A percentile compares a stretch with the other conserved stretches of the same genome.
Conservation (phyloP, 2,797 vertebrate species). For the Bovichtus diacanthus region DNA sequence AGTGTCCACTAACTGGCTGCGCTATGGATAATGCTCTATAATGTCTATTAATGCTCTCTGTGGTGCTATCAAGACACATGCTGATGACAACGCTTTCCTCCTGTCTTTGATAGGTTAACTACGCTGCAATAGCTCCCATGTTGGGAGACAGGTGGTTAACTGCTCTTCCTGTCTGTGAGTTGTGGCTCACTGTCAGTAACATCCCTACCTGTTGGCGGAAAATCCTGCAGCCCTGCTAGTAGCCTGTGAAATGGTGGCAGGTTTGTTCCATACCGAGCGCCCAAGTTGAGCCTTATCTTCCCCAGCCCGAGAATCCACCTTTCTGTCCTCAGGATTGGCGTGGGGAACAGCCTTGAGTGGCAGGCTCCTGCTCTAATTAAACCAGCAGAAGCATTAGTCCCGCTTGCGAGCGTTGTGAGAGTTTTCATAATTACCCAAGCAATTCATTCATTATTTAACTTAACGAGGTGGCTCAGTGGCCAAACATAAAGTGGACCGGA, state of each 20-base stretch:
- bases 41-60: constrained; percentile 55
- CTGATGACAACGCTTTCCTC: constrained; percentile 54
- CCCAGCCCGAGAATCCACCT: constrained; percentile 51
- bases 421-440: constrained; percentile 82
- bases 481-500: constrained; percentile 68
- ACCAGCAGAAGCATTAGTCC: constrained; percentile 81
- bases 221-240: constrained; percentile 27
- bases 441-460: constrained; percentile 82
- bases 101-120: constrained; percentile 60
- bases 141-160: constrained; percentile 63
- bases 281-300: constrained; percentile 64
- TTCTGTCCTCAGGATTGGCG: constrained; percentile 64
- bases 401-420: constrained; percentile 74
- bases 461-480: constrained; percentile 77
- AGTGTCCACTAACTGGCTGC: constrained; percentile 53
- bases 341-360: constrained; percentile 74
- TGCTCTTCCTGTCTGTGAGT: constrained; percentile 35
- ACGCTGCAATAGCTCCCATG: constrained; percentile 44
- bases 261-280: constrained; percentile 39
- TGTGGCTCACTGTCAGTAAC: constrained; percentile 34
- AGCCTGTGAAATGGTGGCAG: constrained; percentile 15
- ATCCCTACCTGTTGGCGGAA: constrained; percentile 42
- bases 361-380: constrained; percentile 82
- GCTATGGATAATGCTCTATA: constrained; percentile 56
- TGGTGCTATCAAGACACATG: constrained; percentile 61